A percentile compares a stretch with the other conserved stretches of the same genome.
phyloP scores from a whole-genome alignment of 2,888 invertebrate genomes.

The Horisme vitalbata region DNA sequence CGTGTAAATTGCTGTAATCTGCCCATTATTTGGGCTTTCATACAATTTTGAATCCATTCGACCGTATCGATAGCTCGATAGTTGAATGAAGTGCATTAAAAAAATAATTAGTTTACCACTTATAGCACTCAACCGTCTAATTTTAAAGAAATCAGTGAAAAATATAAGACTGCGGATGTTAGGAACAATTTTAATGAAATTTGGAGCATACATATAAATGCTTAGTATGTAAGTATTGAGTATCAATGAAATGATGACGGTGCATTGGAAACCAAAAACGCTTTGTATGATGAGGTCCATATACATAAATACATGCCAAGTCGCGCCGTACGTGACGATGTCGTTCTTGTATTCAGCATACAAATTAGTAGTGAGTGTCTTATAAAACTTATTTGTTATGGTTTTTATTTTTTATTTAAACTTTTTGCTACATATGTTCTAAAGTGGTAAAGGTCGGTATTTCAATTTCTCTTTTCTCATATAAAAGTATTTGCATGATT shows the following conservation, averaged over 20 bases:
- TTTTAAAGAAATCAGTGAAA: too few species aligned
- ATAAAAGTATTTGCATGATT: too few species aligned
- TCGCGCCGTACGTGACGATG: constrained; percentile 60
- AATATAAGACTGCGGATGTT: too few species aligned
- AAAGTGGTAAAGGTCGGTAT: too few species aligned
- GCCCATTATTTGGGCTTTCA: constrained; percentile 47
- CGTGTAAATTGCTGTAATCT: constrained; percentile 64
- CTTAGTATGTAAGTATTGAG: too few species aligned
- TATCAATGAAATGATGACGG: too few species aligned
- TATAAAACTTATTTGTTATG: neutral
- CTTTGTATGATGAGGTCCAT: constrained; percentile 35
- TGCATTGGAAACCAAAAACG: too few species aligned
- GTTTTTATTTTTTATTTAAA: too few species aligned
- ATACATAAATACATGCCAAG: constrained; percentile 43
- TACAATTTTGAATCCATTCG: constrained; percentile 42
- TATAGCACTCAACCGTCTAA: constrained; percentile 35
- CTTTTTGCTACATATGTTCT: too few species aligned
- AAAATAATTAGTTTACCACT: constrained; percentile 21
- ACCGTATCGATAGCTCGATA: constrained; percentile 31
- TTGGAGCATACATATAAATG: too few species aligned
- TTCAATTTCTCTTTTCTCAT: too few species aligned
- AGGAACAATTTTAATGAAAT: too few species aligned
- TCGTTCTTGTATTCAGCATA: constrained; percentile 53
- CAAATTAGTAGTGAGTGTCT: constrained; percentile 44
- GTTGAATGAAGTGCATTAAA: constrained; percentile 6